Evolutionary conservation across 2,113 vertebrate genomes (phyloP).

Genomic region (Petaurus breviceps): DNA sequence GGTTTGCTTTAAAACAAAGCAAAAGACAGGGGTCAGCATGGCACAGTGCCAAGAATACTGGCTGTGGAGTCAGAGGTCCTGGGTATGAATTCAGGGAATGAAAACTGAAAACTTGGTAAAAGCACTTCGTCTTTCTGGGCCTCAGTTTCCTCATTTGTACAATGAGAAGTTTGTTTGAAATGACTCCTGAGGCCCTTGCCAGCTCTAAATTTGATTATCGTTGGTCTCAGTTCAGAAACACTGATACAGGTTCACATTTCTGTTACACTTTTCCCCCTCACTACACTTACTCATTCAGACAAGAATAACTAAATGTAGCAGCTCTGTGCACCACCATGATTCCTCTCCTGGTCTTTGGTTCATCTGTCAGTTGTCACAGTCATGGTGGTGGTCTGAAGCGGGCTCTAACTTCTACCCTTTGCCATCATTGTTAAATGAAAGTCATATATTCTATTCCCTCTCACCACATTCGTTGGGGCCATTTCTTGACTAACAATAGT

Average conservation of each 20-base stretch:
- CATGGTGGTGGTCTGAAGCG: neutral
- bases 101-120: neutral
- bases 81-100: neutral
- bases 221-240: neutral
- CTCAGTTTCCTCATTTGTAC: neutral
- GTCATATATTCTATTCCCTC: neutral
- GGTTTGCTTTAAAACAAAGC: neutral
- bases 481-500: neutral
- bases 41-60: neutral
- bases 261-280: neutral
- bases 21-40: neutral
- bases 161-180: neutral
- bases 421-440: neutral
- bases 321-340: neutral
- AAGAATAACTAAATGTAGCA: neutral
- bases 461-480: neutral
- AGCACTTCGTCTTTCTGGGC: neutral
- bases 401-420: neutral
- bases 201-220: neutral
- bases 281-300: neutral
- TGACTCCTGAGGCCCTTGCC: neutral
- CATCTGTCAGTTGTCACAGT: neutral
- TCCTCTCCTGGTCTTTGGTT: neutral
- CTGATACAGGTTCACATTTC: neutral
- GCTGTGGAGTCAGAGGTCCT: neutral